Evolutionary conservation across 2,797 vertebrate species (phyloP), one percentile per base, ranked within the genome.

Genomic region (Geotrypetes seraphini): DNA sequence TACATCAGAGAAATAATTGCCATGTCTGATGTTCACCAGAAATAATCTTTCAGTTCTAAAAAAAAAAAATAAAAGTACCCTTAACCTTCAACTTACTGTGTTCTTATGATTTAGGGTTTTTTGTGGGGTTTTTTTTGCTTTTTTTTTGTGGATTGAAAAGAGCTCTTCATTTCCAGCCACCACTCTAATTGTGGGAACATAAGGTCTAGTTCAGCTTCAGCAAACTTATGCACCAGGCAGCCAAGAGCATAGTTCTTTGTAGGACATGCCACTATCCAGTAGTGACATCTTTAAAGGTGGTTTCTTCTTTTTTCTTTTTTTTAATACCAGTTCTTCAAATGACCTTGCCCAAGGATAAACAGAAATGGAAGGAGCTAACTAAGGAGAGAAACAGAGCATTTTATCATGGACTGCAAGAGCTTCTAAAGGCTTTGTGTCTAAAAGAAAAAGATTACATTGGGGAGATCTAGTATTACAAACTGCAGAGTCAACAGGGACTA

Each of bases 341-440:
- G 69, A 73, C 73, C 79, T 76, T 79, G 76, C 69, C 63, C 16
- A 74, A 73, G 73, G 73, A 77, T 66, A 71, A 56, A 64, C 41
- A 43, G 40, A 47, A 57, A 55, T 34, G 19, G 28, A 51, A 23
- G 35, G 34, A 65, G 62, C 40, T 40, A 50, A 40, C 47, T 64
- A 52, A 59, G 58, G 42, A 71, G 65, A 58, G 62, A 66, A 75
- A 65, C 60, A 53, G 29, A 39, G 43, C 36, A 46, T 71, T 68
- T 69, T 71, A 70, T 68, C 63, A 70, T 57, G 45, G 48, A 50
- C 63, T 71, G 70, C 57, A 71, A 60, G 26, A 61, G 37, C 43
- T 73, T 71, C 73, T 75, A 50, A 76, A 76, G 63, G 61, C 63
- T 53, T 22, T 17, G 22, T 57, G 47, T 65, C 66, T 23, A 43